Percentiles rank a stretch among this genome's conserved stretches.
These are phyloP conservation scores for Spea multiplicata DNA, from an alignment of 2,113 vertebrate genomes.

Conservation along the genomic window DNA sequence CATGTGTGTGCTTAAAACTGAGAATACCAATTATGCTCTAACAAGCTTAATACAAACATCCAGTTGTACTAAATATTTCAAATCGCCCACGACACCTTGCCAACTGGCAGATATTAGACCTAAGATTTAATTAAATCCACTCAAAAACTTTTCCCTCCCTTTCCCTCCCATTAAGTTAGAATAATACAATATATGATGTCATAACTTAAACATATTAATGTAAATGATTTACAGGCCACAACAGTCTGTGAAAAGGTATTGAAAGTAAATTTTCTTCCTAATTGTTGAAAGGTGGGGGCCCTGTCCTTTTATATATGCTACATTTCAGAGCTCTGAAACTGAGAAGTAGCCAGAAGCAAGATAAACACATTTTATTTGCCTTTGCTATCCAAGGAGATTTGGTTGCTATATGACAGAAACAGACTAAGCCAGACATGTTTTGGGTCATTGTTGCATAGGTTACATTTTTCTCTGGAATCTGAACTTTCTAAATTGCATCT, in stretches of 20 bases:
- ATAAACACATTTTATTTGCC: slow-evolving; percentile 37
- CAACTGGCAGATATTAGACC: slow-evolving; percentile 36
- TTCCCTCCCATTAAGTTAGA: slow-evolving; percentile 21
- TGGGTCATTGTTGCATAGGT: not conserved
- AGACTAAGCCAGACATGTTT: slow-evolving; percentile 18
- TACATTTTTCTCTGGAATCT: slow-evolving; percentile 1
- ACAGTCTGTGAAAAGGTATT: slow-evolving; percentile 11
- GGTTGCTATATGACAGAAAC: slow-evolving; percentile 4
- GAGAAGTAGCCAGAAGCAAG: slow-evolving; percentile 17
- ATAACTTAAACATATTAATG: slow-evolving; percentile 35
- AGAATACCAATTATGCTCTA: slow-evolving; percentile 40
- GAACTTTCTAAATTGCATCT: slow-evolving; percentile 14
- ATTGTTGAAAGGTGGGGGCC: slow-evolving; percentile 11
- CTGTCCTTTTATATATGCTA: slow-evolving; percentile 22
- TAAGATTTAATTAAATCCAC: slow-evolving; percentile 42
- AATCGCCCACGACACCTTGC: slow-evolving; percentile 37
- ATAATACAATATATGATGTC: slow-evolving; percentile 23
- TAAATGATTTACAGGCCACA: slow-evolving; percentile 41
- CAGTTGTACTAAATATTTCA: slow-evolving; percentile 26
- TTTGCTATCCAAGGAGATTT: slow-evolving; percentile 25
- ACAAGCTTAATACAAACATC: slow-evolving; percentile 43
- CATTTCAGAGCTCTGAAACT: slow-evolving; percentile 11
- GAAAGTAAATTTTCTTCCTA: not conserved
- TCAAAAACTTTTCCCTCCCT: not conserved
- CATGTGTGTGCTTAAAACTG: slow-evolving; percentile 37